Base-by-base conservation (phyloP, 2,888 invertebrate genomes). In the Orthonychiurus folsomi region DNA sequence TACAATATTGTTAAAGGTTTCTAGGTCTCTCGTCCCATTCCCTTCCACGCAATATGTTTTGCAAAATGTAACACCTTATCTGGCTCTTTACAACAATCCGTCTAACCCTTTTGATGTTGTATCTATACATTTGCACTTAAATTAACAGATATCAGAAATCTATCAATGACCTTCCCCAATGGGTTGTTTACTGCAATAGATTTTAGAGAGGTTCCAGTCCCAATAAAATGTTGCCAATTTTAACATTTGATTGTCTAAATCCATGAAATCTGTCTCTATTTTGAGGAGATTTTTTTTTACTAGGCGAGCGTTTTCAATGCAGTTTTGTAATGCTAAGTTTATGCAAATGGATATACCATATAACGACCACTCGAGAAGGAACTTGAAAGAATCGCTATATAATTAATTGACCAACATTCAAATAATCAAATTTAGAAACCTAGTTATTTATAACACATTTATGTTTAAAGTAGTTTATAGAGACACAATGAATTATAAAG, bases 1-100 rank as follows among this genome's bases (percentile, higher is more conserved):
- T 99, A 99, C 79, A 88, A 86, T 74, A 80, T 90, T 75, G 90
- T 97, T 75, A 79, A 84, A 77, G 90, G 91, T 74, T 94, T 93
- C 80, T 93, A 85, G 84, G 23, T 2, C n/a, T 50, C 59, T 52
- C 37, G 15, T 15, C 37, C 37, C 37, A 37, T 37, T 37, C 37
- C 37, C 15, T 37, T 15, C 15, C 37, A 15, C 5, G 5, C 9
- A 37, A 37, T 37, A 37, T 37, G 15, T 15, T 9, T 37, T 37
- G 15, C 37, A 37, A 37, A 37, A n/a, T n/a, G n/a, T n/a, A 37
- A 37, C 37, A 9, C 37, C 9, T 37, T 37, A 37, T 9, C 15
- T 15, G 37, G 37, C 37, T 15, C 5, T 37, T 37, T 37, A 37
- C 37, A 37, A 37, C 15, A 5, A 37, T 37, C 9, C 15, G 15